These are phyloP conservation scores for Hirtodrosophila confusa DNA, from an alignment of 2,888 invertebrate genomes.

Conservation along the genomic window DNA sequence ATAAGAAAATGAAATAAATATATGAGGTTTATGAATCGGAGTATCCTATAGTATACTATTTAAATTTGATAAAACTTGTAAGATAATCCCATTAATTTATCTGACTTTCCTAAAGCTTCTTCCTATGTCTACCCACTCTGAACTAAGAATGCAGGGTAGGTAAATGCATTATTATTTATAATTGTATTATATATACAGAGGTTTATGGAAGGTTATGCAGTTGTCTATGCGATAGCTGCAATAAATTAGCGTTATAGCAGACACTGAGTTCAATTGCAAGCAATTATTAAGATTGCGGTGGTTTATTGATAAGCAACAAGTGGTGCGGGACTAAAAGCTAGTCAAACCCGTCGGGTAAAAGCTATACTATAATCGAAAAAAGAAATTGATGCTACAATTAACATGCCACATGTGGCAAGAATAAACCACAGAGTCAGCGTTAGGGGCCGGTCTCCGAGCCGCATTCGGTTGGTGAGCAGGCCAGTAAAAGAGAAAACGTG, in stretches of 20 bases:
- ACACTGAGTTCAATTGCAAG: slow-evolving; percentile 4
- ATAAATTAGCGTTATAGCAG: not conserved
- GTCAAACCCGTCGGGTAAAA: slow-evolving; percentile 44
- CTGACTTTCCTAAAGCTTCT: too few species aligned
- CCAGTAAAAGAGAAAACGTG: slow-evolving; percentile 48
- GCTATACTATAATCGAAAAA: slow-evolving; percentile 6
- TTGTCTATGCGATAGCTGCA: slow-evolving; percentile 16
- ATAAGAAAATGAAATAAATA: too few species aligned
- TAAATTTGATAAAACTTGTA: too few species aligned
- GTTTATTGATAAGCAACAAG: slow-evolving; percentile 28
- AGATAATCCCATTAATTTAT: too few species aligned
- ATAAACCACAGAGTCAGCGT: slow-evolving; percentile 6
- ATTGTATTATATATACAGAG: slow-evolving; percentile 16
- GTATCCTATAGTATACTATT: too few species aligned
- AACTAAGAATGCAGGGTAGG: slow-evolving; percentile 5
- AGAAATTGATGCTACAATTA: slow-evolving; percentile 19
- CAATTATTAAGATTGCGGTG: slow-evolving; percentile 14
- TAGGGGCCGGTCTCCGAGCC: slow-evolving; percentile 20
- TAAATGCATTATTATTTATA: slow-evolving; percentile 28
- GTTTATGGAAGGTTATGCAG: slow-evolving; percentile 25
- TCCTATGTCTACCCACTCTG: not conserved
- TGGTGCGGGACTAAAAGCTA: slow-evolving; percentile 14
- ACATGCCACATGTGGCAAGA: slow-evolving; percentile 49
- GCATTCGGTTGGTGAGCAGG: not conserved
- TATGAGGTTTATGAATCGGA: too few species aligned